Conservation (phyloP, 2,113 vertebrate genomes). For the Pomatorhinus ruficollis region DNA sequence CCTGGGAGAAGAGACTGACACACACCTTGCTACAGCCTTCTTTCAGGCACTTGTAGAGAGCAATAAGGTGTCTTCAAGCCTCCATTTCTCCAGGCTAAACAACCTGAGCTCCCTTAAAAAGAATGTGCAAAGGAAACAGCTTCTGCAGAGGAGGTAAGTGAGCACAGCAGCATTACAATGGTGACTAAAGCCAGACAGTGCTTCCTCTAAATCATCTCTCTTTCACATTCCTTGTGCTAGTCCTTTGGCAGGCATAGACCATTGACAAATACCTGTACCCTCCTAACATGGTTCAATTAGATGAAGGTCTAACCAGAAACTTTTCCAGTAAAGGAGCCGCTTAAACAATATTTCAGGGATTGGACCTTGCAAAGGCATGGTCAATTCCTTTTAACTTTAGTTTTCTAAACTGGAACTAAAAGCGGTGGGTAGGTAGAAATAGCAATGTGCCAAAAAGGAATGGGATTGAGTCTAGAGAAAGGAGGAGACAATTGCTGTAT, state of each 20-base stretch:
- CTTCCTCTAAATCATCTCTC: neutral
- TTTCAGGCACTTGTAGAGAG: neutral
- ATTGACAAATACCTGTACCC: neutral
- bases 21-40: neutral
- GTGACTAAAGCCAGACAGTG: neutral
- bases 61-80: neutral
- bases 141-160: neutral
- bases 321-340: neutral
- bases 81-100: neutral
- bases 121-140: neutral
- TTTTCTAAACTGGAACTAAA: neutral
- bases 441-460: neutral
- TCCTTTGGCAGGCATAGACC: neutral
- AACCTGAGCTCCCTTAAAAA: neutral
- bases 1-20: neutral
- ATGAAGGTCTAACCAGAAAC: neutral
- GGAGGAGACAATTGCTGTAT: neutral
- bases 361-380: neutral
- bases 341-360: neutral
- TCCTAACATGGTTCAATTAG: neutral
- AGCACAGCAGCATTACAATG: neutral
- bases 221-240: neutral
- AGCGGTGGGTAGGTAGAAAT: neutral
- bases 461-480: neutral
- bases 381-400: neutral